These are phyloP conservation scores for Uria lomvia DNA, from an alignment of 2,113 vertebrate genomes.

Conservation along the genomic window DNA sequence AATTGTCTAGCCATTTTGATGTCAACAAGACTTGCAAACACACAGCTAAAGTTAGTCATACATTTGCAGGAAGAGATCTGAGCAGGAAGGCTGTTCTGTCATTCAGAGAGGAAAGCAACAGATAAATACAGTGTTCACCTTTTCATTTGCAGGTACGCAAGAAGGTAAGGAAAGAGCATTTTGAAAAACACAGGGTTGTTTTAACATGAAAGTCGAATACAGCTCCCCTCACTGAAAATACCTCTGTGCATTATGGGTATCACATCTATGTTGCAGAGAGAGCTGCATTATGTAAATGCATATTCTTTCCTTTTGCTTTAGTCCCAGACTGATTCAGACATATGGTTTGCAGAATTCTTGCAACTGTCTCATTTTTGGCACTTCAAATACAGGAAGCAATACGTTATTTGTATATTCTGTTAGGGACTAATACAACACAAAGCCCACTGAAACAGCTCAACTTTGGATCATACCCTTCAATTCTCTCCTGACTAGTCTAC, in stretches of 20 bases:
- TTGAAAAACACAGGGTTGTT: neutral
- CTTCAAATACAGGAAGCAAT: conserved; percentile 65
- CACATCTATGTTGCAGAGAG: neutral
- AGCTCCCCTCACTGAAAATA: neutral
- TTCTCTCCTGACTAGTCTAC: conserved; percentile 45
- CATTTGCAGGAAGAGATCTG: neutral
- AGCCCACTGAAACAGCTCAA: conserved; percentile 50
- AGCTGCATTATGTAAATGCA: conserved; percentile 1
- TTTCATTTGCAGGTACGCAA: neutral
- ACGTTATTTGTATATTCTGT: conserved; percentile 61
- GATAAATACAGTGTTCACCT: neutral
- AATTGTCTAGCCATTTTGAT: neutral
- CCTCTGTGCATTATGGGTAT: neutral
- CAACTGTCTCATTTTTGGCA: conserved; percentile 59
- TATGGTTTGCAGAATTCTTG: conserved; percentile 62
- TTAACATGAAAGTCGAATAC: neutral
- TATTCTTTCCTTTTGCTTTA: conserved; percentile 28
- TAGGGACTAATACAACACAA: conserved; percentile 54
- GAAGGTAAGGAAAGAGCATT: neutral
- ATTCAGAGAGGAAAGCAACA: neutral
- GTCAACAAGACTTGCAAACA: neutral
- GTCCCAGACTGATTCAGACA: conserved; percentile 36
- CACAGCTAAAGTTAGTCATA: neutral
- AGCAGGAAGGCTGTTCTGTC: neutral
- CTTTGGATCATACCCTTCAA: conserved; percentile 56